Conservation (phyloP, 2,888 invertebrate species). For the Drosophila emarginata region DNA sequence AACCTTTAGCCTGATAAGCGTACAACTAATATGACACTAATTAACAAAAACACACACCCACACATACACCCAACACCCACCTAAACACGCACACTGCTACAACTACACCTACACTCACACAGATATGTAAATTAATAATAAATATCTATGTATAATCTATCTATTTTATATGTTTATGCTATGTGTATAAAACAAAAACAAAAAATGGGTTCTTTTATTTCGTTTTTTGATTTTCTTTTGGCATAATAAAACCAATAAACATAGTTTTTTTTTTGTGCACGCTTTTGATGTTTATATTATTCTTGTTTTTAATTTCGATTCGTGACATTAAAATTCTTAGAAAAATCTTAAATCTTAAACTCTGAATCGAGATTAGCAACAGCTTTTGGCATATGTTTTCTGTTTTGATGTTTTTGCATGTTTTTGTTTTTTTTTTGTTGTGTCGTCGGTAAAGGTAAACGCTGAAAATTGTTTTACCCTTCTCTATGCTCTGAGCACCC, state of each 20-base stretch:
- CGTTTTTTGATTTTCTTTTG: slow-evolving; percentile 30
- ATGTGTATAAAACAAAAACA: slow-evolving; percentile 19
- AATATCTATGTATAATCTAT: slow-evolving; percentile 44
- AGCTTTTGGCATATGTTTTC: slow-evolving; percentile 11
- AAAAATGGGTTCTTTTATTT: slow-evolving; percentile 26
- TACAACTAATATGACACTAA: slow-evolving; percentile 58
- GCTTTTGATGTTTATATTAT: slow-evolving; percentile 57
- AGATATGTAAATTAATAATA: slow-evolving; percentile 50
- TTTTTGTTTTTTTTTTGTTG: slow-evolving; percentile 17
- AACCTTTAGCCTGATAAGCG: slow-evolving; percentile 53
- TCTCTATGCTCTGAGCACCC: slow-evolving; percentile 29
- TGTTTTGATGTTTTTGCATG: slow-evolving; percentile 24
- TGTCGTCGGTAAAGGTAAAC: slow-evolving; percentile 31
- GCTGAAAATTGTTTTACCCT: slow-evolving; percentile 22
- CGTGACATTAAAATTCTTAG: no score
- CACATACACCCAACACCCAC: slow-evolving; percentile 2
- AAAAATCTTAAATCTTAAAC: no score
- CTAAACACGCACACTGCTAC: slow-evolving; percentile 28
- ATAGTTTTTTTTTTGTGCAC: slow-evolving; percentile 60
- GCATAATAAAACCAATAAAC: slow-evolving; percentile 58
- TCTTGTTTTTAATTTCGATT: slow-evolving; percentile 2
- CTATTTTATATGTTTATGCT: slow-evolving; percentile 32
- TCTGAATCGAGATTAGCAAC: not conserved
- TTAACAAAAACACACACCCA: slow-evolving; percentile 25
- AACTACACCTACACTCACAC: slow-evolving; percentile 34